Conservation (phyloP, 2,797 vertebrate genomes). For the Melanotaenia boesemani region DNA sequence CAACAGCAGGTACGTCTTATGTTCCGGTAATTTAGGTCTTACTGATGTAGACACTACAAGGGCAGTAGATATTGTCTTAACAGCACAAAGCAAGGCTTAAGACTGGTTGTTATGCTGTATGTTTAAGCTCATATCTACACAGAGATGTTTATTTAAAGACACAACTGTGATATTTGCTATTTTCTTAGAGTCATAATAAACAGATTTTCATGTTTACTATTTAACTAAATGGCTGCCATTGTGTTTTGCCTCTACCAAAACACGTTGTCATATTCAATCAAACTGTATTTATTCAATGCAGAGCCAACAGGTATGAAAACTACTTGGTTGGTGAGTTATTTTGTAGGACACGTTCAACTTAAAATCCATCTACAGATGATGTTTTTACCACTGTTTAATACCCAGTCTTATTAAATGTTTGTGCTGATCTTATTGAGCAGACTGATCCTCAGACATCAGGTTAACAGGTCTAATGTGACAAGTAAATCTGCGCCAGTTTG, state of each 20-base stretch:
- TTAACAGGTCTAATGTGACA: conserved; percentile 1
- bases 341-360: background rate
- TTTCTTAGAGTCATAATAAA: background rate
- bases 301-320: background rate
- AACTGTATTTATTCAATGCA: no score
- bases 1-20: conserved; percentile 63
- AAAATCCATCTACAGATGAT: background rate
- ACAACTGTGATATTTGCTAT: background rate
- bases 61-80: background rate
- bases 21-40: background rate
- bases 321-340: background rate
- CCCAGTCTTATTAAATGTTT: background rate
- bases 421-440: background rate
- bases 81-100: background rate
- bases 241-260: background rate
- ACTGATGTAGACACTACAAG: background rate
- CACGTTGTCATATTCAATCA: background rate
- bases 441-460: background rate
- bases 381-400: background rate
- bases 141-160: background rate
- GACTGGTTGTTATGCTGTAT: background rate
- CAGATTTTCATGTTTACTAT: background rate
- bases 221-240: background rate
- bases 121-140: background rate
- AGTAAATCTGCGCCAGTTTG: background rate